Evolutionary conservation across 2,888 invertebrate species (phyloP), one percentile per base, ranked within the genome.

Genomic region (Cylloceria caligata): DNA sequence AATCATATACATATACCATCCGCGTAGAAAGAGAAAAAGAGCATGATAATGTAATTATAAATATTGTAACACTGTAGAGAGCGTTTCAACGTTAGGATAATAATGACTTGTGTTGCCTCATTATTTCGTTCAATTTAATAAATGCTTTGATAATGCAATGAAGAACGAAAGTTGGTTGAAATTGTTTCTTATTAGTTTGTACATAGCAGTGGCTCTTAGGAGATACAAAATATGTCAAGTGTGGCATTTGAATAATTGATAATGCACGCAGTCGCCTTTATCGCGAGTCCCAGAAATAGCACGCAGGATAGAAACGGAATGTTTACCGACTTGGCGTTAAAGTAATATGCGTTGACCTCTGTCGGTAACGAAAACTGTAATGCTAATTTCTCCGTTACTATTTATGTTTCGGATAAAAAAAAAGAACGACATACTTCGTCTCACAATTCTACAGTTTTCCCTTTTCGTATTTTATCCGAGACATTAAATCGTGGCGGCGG

Each of bases 91-190:
- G 68, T 81, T 78, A 80, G 85, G 86, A 83, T 81, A 71, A 87
- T 76, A 85, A 84, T 86, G 80, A 83, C 79, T 87, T 88, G 80
- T 86, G 85, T 88, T 88, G 87, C 87, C 84, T 88, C 78, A 82
- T 82, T 79, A 74, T 78, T 78, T 85, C 84, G 86, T 86, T 89
- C 85, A 86, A 86, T 87, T 88, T 86, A 88, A 88, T 89, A 89
- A 89, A 89, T 81, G 88, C 89, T 89, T 89, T 89, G 87, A 86
- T 88, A 89, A 86, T 79, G 85, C 72, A 87, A 83, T 76, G 72
- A 82, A 73, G 84, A 83, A 74, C 47, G 71, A 80, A 72, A 73
- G 80, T 73, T 83, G 75, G 79, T 80, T 74, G 76, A 82, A 82
- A 81, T 84, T 75, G 7, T 13, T 19, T 42, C 19, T 21, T 64